Evolutionary conservation across 1,140 invertebrate genomes (phyloP), one percentile per base, ranked within the genome.

Genomic region (Drosophila lacteicornis): DNA sequence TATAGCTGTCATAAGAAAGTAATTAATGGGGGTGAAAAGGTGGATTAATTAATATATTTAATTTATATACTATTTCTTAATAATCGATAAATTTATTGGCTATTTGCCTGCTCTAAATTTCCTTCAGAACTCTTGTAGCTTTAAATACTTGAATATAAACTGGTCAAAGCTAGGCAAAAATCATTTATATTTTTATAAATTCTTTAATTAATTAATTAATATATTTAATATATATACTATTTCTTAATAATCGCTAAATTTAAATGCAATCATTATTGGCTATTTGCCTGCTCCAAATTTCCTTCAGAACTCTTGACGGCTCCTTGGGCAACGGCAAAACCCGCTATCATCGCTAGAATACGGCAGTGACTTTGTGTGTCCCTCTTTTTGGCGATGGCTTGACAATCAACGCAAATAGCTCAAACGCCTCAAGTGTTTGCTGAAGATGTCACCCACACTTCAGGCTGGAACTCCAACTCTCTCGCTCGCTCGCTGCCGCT

Each of bases 321-420:
- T 55, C 19, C 51, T 33, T 13, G 30, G 30, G 4, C 50, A 53
- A 53, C 50, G 50, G 50, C 27, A 53, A 12, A 50, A 30, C 19
- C 33, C 36, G 46, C 49, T 70, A 53, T 50, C 67, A 70, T 47
- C 67, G 12, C 67, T 70, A 70, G 49, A 66, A 25, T 36, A 45
- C 12, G 12, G 27, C 25, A 25, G 19, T 66, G 13, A 68, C 38
- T 47, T 49, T 68, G 66, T 57, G 27, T 67, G 53, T 45, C 67
- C 58, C 61, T 73, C 47, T 51, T 62, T 61, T 55, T 78, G 47
- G 63, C 49, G 76, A 62, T 79, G 75, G 55, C 75, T 77, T 90
- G 85, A 88, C 85, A 90, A 90, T 90, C 85, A 90, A 90, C 82
- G 85, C 85, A 90, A 90, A 90, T 90, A 90, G 85, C 85, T 90